These are phyloP conservation scores for Urocolius indicus DNA, from an alignment of 2,113 vertebrate species.

Conservation along the genomic window DNA sequence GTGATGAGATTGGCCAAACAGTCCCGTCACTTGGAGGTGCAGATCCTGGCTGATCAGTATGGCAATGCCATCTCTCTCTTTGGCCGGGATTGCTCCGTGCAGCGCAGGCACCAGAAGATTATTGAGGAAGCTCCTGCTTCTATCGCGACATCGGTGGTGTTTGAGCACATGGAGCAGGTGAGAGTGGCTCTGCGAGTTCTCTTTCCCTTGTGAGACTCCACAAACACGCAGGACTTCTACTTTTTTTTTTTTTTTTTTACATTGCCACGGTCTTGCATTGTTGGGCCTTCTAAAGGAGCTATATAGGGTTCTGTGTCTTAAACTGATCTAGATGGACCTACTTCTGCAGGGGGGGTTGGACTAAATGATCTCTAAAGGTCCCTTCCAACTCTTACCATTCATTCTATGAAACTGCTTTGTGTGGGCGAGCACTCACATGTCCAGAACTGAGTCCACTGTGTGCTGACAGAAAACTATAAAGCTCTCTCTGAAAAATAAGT, in stretches of 20 bases:
- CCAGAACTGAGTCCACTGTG: not conserved
- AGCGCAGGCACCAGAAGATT: constrained; percentile 97
- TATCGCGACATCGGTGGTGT: constrained; percentile 89
- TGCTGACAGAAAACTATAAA: not conserved
- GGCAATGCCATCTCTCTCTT: constrained; percentile 98
- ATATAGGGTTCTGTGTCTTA: accelerated
- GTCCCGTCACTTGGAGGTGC: constrained; percentile 95
- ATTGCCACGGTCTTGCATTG: accelerated
- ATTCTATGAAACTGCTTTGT: not conserved
- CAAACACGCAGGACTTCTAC: not conserved
- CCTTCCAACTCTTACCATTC: too few relatives aligned
- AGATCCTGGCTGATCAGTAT: constrained; percentile 96
- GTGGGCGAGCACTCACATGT: not conserved
- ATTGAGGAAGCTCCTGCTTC: constrained; percentile 97
- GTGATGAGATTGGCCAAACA: constrained; percentile 97
- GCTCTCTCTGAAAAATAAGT: not conserved
- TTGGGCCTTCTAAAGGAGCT: not conserved
- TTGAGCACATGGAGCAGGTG: constrained; percentile 98
- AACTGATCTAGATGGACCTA: too few relatives aligned
- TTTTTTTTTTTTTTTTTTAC: not conserved
- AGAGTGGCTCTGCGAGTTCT: not conserved
- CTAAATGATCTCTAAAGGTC: too few relatives aligned
- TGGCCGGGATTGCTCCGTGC: constrained; percentile 96
- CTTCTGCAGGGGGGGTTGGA: too few relatives aligned
- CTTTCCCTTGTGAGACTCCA: not conserved